Conservation (phyloP, 2,113 vertebrate species). For the Prinia subflava region DNA sequence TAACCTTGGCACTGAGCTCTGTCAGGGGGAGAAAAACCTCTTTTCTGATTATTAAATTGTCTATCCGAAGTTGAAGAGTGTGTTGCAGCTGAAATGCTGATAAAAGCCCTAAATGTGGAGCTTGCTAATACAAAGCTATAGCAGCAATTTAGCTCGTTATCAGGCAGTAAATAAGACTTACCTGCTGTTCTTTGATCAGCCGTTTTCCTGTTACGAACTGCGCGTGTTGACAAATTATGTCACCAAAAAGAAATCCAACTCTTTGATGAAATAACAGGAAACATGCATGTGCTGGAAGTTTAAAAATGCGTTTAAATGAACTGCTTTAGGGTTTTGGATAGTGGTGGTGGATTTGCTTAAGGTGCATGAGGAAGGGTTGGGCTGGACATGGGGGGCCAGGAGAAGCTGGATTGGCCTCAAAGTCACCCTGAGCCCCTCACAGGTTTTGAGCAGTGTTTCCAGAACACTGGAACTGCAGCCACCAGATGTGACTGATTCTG, state of each 20-base stretch:
- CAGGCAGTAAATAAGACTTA: slow-evolving; percentile 35
- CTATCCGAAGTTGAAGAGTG: not conserved
- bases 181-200: slow-evolving; percentile 63
- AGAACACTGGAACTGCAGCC: not conserved
- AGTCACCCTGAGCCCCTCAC: not conserved
- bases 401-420: not conserved
- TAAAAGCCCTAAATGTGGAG: slow-evolving; percentile 32
- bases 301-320: not conserved
- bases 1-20: not conserved
- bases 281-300: not conserved
- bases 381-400: not conserved
- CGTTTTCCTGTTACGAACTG: not conserved
- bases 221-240: slow-evolving; percentile 53
- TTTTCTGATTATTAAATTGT: not conserved
- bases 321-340: not conserved
- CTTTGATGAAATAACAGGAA: slow-evolving; percentile 59
- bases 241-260: slow-evolving; percentile 12
- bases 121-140: slow-evolving; percentile 26
- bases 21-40: not conserved
- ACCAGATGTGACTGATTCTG: not conserved
- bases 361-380: not conserved
- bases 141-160: slow-evolving; percentile 37
- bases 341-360: not conserved
- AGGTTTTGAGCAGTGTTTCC: not conserved
- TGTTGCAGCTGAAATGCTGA: slow-evolving; percentile 43